Conservation (phyloP, 2,797 vertebrate species). For the Nyctibius grandis region DNA sequence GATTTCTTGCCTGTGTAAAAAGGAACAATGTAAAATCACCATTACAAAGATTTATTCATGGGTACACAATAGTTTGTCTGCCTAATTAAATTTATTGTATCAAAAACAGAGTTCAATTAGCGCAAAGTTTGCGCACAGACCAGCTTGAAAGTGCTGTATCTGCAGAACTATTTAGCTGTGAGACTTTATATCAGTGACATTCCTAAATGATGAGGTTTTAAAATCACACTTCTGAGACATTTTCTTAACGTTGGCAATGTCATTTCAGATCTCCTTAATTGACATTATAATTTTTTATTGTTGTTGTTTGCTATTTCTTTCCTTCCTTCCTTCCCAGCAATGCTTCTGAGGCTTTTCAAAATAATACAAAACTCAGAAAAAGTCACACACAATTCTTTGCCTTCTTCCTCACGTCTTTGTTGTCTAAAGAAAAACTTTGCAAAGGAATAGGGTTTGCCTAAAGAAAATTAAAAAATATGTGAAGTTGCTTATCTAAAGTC, state of each 20-base stretch:
- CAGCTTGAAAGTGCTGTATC: not conserved
- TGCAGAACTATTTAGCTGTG: not conserved
- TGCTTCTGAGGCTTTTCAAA: not conserved
- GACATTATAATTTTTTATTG: not conserved
- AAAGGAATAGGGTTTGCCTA: not conserved
- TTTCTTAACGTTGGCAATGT: not conserved
- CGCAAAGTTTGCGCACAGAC: not conserved
- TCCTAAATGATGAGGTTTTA: not conserved
- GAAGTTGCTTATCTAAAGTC: not conserved
- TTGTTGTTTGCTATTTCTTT: not conserved
- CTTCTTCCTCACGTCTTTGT: not conserved
- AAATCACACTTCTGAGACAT: not conserved
- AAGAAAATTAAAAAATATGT: slow-evolving; percentile 1
- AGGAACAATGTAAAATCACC: not conserved
- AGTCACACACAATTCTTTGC: not conserved
- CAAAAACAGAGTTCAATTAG: not conserved
- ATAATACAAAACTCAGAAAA: not conserved
- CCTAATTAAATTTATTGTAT: not conserved
- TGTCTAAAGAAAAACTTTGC: not conserved
- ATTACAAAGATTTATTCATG: not conserved
- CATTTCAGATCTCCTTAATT: not conserved
- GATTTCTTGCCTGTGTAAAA: not conserved
- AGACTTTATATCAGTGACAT: not conserved
- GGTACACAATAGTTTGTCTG: not conserved
- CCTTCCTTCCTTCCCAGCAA: not conserved